A percentile compares a stretch with the other conserved stretches of the same genome.
Conservation (phyloP, 2,113 vertebrate genomes). For the Elephantulus edwardii region DNA sequence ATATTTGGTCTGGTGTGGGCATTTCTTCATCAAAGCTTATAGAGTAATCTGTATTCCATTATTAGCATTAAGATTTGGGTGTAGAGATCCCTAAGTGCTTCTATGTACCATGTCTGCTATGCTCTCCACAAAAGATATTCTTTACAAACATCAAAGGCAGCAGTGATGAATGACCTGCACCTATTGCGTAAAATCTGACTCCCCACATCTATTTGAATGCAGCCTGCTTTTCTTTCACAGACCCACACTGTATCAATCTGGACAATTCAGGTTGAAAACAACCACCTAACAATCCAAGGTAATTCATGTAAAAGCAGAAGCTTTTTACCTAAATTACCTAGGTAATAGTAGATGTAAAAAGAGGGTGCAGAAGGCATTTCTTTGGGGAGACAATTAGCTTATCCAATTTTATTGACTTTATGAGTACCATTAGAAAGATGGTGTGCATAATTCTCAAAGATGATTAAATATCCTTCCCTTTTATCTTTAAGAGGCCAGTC, state of each 20-base stretch:
- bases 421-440: conserved; percentile 51
- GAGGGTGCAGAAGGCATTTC: conserved; percentile 42
- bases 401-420: conserved; percentile 65
- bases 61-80: conserved; percentile 64
- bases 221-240: conserved; percentile 62
- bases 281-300: conserved; percentile 60
- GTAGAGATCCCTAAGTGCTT: conserved; percentile 66
- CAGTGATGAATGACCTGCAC: conserved; percentile 49
- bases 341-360: conserved; percentile 64
- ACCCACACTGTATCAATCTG: conserved; percentile 36
- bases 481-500: conserved; percentile 20
- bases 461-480: conserved; percentile 55
- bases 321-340: conserved; percentile 68
- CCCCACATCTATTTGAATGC: conserved; percentile 60
- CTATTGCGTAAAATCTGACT: conserved; percentile 68
- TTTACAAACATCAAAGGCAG: conserved; percentile 73
- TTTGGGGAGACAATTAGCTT: conserved; percentile 53
- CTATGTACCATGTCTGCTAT: conserved; percentile 43
- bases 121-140: conserved; percentile 61
- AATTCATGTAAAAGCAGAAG: conserved; percentile 68
- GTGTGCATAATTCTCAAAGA: conserved; percentile 57
- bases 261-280: conserved; percentile 67
- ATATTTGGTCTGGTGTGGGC: conserved; percentile 35
- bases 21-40: conserved; percentile 67
- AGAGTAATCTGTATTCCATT: conserved; percentile 56